Base-by-base conservation (phyloP, 30 jellyfish, hydroid and myxozoan genomes). In the Sanderia malayensis region DNA sequence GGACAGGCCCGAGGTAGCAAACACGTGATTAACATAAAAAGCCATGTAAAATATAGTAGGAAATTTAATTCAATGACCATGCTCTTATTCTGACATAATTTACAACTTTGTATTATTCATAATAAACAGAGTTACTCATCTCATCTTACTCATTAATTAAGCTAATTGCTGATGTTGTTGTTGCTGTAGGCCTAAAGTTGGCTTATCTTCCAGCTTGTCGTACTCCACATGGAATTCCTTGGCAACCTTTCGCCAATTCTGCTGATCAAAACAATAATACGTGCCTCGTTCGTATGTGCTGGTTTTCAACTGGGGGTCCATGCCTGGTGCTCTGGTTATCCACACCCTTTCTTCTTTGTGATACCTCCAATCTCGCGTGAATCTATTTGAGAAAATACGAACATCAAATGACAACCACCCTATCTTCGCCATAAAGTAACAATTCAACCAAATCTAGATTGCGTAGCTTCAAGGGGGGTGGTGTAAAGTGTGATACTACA, bases 311-410 rank as follows among this genome's bases (percentile, higher is more conserved):
- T 90, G 98, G 10, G 98, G 98, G 57, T 90, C 95, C 98, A 90
- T 90, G 58, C 98, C 98, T 3, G 98, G 98, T 55, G 94, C 94
- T 46, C 98, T 70, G 18, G 98, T 90, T 20, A 90, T 90, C 98
- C 98, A 90, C 25, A 90, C 95, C 10, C 94, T 81, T 46, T 90
- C 98, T 53, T 90, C 98, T 71, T 90, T 90, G 76, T 90, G 98
- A 68, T 90, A 90, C 69, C 98, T 67, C 96, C 96, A 90, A 61
- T 90, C 98, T 66, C 98, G 82, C 22, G 95, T 73, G 69, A 66
- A 90, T 64, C 98, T 90, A 31, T 9, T 27, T 73, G 22, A 22
- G 18, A 37, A 58, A 70, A 65, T 24, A 32, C 26, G 31, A 31
- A n/a, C n/a, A n/a, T n/a, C n/a, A n/a, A n/a, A n/a, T n/a, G n/a